Evolutionary conservation across 2,797 vertebrate species (phyloP), one percentile per base, ranked within the genome.

Genomic region (Aphelocoma californica): DNA sequence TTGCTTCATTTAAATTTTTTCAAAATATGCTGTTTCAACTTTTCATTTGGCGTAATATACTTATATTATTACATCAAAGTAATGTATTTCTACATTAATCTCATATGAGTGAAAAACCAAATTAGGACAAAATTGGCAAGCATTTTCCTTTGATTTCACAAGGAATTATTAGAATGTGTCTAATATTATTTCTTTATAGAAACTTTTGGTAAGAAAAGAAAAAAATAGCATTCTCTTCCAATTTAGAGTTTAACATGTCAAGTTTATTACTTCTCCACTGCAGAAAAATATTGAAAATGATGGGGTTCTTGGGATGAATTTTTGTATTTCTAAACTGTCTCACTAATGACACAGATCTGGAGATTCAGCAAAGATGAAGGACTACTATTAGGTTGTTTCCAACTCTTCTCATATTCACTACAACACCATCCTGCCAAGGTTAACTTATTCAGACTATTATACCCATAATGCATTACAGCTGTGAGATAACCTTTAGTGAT

Each of bases 1-100:
- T 57, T 58, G 16, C 3, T 79, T 74, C 6, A 32, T 81, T 85
- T 78, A 85, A 84, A 56, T 44, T 65, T 44, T 65, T 57, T 74
- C 2, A 1, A 73, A 87, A 81, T 42, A 67, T 15, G 12, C 0
- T 0, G 1, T 60, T 83, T 58, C 10, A 34, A 14, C 7, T 36
- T 50, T 60, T 81, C 8, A 7, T 72, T 75, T 56, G 4, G 10
- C 66, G 6, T 31, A 45, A 72, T 60, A 48, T 15, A 34, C 31
- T 47, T 70, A 62, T 23, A 57, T 2, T 50, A n/a, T 44, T 70
- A 47, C 24, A 58, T 58, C 24, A 62, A 80, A 61, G 4, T 25
- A 70, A 71, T 61, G 4, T 4, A 50, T 69, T 90, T 77, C 45
- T n/a, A 36, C 15, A 34, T 72, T 45, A 73, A 66, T 51, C 5